Conservation (phyloP, 2,888 invertebrate species). For the Nemotelus nigrinus region DNA sequence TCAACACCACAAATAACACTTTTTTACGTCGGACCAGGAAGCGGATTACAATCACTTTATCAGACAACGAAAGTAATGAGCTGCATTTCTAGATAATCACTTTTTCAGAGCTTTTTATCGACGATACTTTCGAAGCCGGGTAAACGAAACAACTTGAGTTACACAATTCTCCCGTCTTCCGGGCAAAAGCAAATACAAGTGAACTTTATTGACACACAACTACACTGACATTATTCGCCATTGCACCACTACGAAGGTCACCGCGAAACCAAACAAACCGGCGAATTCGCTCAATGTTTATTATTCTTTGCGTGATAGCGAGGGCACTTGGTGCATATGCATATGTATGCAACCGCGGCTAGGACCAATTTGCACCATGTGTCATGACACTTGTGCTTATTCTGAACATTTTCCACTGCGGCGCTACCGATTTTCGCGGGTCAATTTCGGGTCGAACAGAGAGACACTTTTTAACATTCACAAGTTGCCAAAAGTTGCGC, state of each 20-base stretch:
- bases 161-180: conserved; percentile 24
- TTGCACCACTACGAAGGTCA: conserved; percentile 1
- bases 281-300: conserved; percentile 18
- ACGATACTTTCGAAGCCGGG: conserved; percentile 6
- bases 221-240: background rate
- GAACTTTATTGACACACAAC: background rate
- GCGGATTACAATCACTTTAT: background rate
- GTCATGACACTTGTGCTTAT: background rate
- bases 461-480: too few relatives aligned
- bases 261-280: background rate
- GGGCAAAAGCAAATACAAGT: conserved; percentile 4
- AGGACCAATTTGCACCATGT: background rate
- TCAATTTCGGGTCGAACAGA: too few relatives aligned
- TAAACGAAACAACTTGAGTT: conserved; percentile 16
- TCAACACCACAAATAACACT: conserved; percentile 10
- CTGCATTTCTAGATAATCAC: too few relatives aligned
- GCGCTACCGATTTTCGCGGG: too few relatives aligned
- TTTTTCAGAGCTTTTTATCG: background rate
- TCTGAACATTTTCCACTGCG: too few relatives aligned
- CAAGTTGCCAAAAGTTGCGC: background rate
- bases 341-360: background rate
- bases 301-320: background rate
- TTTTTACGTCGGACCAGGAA: conserved; percentile 9
- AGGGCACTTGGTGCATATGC: background rate
- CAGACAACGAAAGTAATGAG: background rate